A percentile compares a stretch with the other conserved stretches of the same genome.
These are phyloP conservation scores for Hydractinia symbiolongicarpus DNA, from an alignment of 30 jellyfish, hydroid and myxozoan species.

Conservation along the genomic window DNA sequence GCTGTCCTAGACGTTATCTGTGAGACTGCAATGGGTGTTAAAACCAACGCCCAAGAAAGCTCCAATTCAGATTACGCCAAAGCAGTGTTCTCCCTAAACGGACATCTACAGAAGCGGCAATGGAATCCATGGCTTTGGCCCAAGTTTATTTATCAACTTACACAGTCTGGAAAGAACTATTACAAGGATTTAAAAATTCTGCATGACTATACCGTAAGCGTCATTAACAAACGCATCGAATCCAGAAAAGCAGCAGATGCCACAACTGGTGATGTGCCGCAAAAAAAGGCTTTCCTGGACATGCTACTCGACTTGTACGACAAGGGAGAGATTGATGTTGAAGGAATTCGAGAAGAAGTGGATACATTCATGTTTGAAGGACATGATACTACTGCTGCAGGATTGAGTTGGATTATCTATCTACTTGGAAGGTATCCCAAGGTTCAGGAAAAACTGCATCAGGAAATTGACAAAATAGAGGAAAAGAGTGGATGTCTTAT, in stretches of 20 bases:
- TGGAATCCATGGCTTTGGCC: conserved; percentile 65
- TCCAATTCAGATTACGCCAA: conserved; percentile 55
- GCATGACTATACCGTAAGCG: conserved; percentile 61
- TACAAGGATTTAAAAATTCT: conserved; percentile 39
- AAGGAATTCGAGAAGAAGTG: conserved; percentile 86
- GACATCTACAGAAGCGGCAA: conserved; percentile 22
- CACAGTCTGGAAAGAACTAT: conserved; percentile 50
- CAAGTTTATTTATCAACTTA: conserved; percentile 38
- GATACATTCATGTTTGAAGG: conserved; percentile 99
- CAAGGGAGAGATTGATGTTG: conserved; percentile 71
- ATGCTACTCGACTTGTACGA: conserved; percentile 56
- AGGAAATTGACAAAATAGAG: conserved; percentile 59
- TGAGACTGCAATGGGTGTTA: conserved; percentile 95
- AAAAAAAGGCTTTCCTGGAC: conserved; percentile 48
- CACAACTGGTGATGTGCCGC: background rate
- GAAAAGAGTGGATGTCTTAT: conserved; percentile 4
- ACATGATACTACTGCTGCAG: conserved; percentile 94
- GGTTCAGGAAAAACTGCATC: conserved; percentile 49
- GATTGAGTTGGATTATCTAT: conserved; percentile 58
- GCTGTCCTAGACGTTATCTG: conserved; percentile 28
- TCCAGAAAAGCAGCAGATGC: conserved; percentile 28
- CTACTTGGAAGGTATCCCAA: conserved; percentile 67
- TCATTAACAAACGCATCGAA: conserved; percentile 45
- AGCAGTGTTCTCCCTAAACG: conserved; percentile 44
- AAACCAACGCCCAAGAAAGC: conserved; percentile 55